Evolutionary conservation across 2,888 invertebrate genomes (phyloP), one percentile per base, ranked within the genome.

Genomic region (Uloborus plumipes): DNA sequence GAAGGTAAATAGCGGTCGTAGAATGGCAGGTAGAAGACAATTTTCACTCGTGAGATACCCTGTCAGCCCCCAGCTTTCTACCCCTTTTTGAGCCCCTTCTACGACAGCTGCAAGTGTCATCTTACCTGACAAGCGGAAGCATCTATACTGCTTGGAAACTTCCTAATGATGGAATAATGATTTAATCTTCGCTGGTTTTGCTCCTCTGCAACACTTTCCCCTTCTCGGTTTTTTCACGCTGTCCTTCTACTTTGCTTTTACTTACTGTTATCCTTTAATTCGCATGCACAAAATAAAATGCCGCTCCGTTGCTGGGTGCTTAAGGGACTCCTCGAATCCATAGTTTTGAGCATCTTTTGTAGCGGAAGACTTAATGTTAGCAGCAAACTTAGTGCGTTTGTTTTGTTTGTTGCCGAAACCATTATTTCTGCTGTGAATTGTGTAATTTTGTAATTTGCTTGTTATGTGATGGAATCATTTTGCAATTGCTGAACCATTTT

Each of bases 141-240:
- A 55, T 62, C 72, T 71, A 67, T 74, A 64, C 69, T 59, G 73
- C 78, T 49, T 65, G 70, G 50, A 64, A 75, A 71, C 76, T 58
- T 62, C 69, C 77, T 83, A 83, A 83, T 83, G 83, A 83, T 83
- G 77, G 74, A 83, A 83, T 77, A 83, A 83, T 83, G 83, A 83
- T 83, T 75, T 83, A 83, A 83, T 83, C 83, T 83, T 72, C 76
- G 65, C 76, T 71, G 71, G 76, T 82, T 82, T 82, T 76, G 76
- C 82, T 71, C 50, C 73, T 69, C 73, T 69, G 67, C 69, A 53
- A 67, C 66, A 53, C 69, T 69, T 61, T 50, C 62, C 53, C 78
- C 22, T 62, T 47, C 55, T 47, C 65, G 64, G 11, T 53, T 31
- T 69, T 67, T 64, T 75, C 58, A 31, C 58, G 58, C 65, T 66